Base-by-base conservation (phyloP, 2,888 invertebrate species). In the Sphinx pinastri region DNA sequence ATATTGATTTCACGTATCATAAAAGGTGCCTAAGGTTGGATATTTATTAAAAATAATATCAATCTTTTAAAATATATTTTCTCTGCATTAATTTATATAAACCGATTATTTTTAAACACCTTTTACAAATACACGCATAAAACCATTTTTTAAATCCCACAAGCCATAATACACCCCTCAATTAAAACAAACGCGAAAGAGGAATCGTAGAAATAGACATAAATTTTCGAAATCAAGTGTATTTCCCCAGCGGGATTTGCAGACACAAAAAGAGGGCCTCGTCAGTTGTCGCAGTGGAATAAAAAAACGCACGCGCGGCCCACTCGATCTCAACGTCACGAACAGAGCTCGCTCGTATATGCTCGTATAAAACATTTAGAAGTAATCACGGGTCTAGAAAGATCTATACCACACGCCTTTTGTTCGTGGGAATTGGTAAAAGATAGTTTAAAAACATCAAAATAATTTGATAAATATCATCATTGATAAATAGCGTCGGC, bases 261-360 rank as follows among this genome's bases (percentile, higher is more conserved):
- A 63, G 63, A 63, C 63, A 63, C 63, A 63, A 63, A 63, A 49
- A 63, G 60, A 47, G 60, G 63, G 60, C 47, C 63, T 19, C 47
- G 63, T 63, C 63, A 63, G 63, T 63, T 47, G 63, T 63, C 63
- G 63, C 49, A 19, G 63, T 7, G 49, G 19, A 63, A 49, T 49
- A 63, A 63, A 63, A 59, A 49, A 49, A 49, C 16, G 8, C 47
- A 31, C 49, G 16, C 63, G 49, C 19, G 19, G 47, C 63, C 63
- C 63, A 63, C 63, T 63, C 63, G 19, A 63, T 63, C 47, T 19
- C 47, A 5, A 47, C 19, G 63, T 63, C 63, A 63, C 63, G 49
- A 49, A n/a, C 63, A 63, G 63, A 63, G 19, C 63, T 49, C 31
- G 12, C 1, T 19, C 10, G 19, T 19, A 49, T 12, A 47, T 13